These are phyloP conservation scores for Dusona sp. DNA, from an alignment of 2,888 invertebrate species.

Conservation along the genomic window DNA sequence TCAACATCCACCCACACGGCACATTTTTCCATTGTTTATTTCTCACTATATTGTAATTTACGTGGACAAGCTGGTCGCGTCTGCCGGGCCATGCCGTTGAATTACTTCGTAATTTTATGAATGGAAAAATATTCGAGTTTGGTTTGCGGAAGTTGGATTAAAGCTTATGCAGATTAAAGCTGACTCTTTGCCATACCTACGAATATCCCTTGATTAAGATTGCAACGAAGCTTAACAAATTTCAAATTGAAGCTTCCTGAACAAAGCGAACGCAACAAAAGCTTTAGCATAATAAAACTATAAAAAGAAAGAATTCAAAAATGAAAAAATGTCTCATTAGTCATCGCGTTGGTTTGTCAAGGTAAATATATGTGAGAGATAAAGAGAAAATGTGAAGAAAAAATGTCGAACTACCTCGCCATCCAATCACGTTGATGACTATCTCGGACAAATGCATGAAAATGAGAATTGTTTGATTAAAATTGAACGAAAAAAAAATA, in stretches of 20 bases:
- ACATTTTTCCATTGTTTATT: conserved; percentile 18
- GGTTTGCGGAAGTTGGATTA: conserved; percentile 48
- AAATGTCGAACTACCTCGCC: not conserved
- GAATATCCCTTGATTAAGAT: conserved; percentile 41
- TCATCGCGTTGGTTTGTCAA: not conserved
- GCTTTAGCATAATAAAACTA: not conserved
- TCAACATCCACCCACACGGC: not conserved
- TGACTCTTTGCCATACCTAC: not conserved
- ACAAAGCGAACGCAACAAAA: not conserved
- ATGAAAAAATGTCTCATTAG: conserved; percentile 25
- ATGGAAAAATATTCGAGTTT: conserved; percentile 38
- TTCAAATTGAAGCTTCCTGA: conserved; percentile 24
- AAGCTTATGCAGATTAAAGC: conserved; percentile 50
- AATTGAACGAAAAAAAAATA: not conserved
- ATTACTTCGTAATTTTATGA: conserved; percentile 54
- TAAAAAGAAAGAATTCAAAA: not conserved
- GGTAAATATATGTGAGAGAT: not conserved
- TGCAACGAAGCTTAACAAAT: conserved; percentile 42
- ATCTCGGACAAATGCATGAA: not conserved
- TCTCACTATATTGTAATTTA: conserved; percentile 50
- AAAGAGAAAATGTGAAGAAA: not conserved
- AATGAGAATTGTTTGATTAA: not conserved
- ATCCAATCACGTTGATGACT: conserved; percentile 25
- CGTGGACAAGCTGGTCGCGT: conserved; percentile 1
- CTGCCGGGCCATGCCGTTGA: conserved; percentile 22